Conservation (phyloP, 2,888 invertebrate genomes). For the Enchytraeus crypticus region DNA sequence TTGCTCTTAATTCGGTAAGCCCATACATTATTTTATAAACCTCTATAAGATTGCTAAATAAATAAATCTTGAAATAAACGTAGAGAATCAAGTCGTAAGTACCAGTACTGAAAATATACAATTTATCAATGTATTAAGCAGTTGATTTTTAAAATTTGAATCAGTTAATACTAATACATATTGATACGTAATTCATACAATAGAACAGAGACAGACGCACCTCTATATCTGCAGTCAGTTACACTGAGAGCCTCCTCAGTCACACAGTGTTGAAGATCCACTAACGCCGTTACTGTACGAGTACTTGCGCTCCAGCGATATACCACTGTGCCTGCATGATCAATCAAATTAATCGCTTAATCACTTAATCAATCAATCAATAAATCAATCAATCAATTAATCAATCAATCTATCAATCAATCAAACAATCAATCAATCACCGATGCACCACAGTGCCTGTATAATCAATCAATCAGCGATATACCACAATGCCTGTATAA, state of each 20-base stretch:
- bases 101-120: too few relatives aligned
- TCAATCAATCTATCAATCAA: background rate
- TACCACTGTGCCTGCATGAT: conserved; percentile 64
- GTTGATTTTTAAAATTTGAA: background rate
- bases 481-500: too few relatives aligned
- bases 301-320: conserved; percentile 70
- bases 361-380: background rate
- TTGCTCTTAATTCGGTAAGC: too few relatives aligned
- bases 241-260: background rate
- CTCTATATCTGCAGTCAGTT: background rate
- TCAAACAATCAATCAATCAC: background rate
- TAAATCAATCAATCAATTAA: background rate
- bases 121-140: too few relatives aligned
- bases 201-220: background rate
- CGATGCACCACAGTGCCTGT: too few relatives aligned
- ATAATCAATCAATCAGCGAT: too few relatives aligned
- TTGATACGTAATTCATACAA: too few relatives aligned
- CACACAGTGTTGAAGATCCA: background rate
- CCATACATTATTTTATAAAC: too few relatives aligned
- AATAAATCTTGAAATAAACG: too few relatives aligned
- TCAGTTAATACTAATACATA: too few relatives aligned
- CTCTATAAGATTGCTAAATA: too few relatives aligned
- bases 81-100: too few relatives aligned
- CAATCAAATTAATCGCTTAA: background rate
- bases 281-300: background rate